phyloP scores from a whole-genome alignment of 2,888 invertebrate genomes.

The Sipha maydis region DNA sequence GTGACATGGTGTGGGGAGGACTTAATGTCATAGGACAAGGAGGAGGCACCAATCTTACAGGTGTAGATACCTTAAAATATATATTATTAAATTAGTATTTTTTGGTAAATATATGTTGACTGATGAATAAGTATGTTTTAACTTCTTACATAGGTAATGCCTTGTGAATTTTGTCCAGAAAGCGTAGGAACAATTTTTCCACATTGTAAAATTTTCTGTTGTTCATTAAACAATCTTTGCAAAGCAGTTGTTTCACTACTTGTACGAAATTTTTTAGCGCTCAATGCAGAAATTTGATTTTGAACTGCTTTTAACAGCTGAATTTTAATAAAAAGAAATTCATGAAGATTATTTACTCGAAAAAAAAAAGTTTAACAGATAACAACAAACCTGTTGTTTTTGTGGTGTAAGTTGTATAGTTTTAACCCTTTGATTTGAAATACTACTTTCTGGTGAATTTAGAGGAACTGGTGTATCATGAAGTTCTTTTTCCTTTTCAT shows the following conservation, averaged over 20 bases:
- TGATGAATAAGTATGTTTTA: not conserved
- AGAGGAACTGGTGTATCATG: conserved; percentile 65
- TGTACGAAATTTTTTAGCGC: conserved; percentile 70
- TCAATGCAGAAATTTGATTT: conserved; percentile 76
- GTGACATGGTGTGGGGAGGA: conserved; percentile 63
- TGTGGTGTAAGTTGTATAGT: conserved; percentile 80
- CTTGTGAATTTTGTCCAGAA: conserved; percentile 67
- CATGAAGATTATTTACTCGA: conserved; percentile 12
- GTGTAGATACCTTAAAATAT: conserved; percentile 65
- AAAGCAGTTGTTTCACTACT: conserved; percentile 72
- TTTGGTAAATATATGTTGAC: not conserved
- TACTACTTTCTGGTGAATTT: conserved; percentile 64
- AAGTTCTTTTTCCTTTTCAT: conserved; percentile 64
- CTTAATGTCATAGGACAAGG: conserved; percentile 63
- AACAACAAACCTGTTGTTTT: conserved; percentile 73
- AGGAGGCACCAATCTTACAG: conserved; percentile 64
- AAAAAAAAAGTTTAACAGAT: not conserved
- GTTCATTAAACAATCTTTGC: conserved; percentile 75
- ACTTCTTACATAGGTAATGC: conserved; percentile 66
- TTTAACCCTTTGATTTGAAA: conserved; percentile 73
- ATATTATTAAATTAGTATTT: not conserved
- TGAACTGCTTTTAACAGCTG: conserved; percentile 74
- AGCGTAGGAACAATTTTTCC: conserved; percentile 76
- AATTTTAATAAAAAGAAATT: conserved; percentile 50
- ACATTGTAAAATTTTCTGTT: conserved; percentile 77